These are phyloP conservation scores for Chaetodon trifascialis DNA, from an alignment of 2,113 vertebrate species.

Conservation along the genomic window DNA sequence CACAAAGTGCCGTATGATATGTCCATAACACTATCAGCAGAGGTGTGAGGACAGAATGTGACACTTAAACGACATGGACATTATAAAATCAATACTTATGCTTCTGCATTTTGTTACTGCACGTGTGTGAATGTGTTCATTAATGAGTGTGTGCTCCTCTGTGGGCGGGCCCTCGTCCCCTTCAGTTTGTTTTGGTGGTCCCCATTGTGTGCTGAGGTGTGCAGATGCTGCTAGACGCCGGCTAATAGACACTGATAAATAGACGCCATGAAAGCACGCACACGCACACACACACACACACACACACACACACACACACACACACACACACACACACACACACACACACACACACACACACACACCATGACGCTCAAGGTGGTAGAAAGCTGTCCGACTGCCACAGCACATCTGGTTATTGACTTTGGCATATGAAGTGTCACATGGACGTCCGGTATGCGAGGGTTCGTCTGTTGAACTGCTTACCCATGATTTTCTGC, in stretches of 20 bases:
- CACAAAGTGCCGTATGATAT: not conserved
- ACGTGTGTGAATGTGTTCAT: not conserved
- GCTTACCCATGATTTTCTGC: not conserved
- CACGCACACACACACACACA: slow-evolving; percentile 4
- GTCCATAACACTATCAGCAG: slow-evolving; percentile 1
- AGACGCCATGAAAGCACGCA: slow-evolving; percentile 11
- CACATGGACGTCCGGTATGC: not conserved
- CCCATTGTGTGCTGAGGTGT: slow-evolving; percentile 28
- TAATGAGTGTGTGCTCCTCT: not conserved
- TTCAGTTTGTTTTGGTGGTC: slow-evolving; percentile 43
- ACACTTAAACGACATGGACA: not conserved
- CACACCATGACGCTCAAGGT: slow-evolving; percentile 1
- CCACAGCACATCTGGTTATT: slow-evolving; percentile 22
- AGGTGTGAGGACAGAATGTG: not conserved
- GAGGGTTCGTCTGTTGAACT: not conserved
- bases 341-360: slow-evolving; percentile 5
- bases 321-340: slow-evolving; percentile 10
- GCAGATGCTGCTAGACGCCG: slow-evolving; percentile 33
- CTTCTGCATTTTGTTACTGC: not conserved
- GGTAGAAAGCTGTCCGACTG: slow-evolving; percentile 15
- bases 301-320: slow-evolving; percentile 9
- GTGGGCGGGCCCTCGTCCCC: slow-evolving; percentile 26
- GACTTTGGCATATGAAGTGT: not conserved
- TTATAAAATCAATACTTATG: not conserved
- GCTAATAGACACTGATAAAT: slow-evolving; percentile 47